These are phyloP conservation scores for Semnornis frantzii DNA, from an alignment of 2,113 vertebrate species.

Conservation along the genomic window DNA sequence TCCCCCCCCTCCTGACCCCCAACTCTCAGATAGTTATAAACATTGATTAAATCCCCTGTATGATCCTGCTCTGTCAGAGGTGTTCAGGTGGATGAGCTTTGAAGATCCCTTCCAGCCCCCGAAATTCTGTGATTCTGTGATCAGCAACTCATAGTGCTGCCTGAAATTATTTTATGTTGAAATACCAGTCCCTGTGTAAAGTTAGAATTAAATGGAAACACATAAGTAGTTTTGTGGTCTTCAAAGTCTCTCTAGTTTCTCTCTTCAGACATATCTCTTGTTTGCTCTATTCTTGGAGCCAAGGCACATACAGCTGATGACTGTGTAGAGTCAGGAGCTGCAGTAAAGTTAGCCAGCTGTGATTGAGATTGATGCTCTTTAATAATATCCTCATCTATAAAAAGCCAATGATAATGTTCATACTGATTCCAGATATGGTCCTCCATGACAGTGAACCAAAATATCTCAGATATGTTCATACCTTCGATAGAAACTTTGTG, in stretches of 20 bases:
- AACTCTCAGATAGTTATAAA: no score
- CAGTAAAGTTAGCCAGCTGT: neutral
- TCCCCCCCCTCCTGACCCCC: no score
- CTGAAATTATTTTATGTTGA: neutral
- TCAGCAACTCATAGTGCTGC: neutral
- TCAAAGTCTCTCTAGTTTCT: neutral
- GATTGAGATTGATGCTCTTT: constrained; percentile 26
- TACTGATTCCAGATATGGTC: neutral
- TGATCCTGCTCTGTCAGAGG: no score
- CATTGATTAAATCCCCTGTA: no score
- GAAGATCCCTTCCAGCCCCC: no score
- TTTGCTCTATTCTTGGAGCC: neutral
- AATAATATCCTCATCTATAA: constrained; percentile 8
- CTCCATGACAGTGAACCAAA: neutral
- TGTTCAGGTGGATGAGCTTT: no score
- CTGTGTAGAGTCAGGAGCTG: neutral
- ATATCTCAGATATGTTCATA: neutral
- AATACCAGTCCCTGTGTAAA: neutral
- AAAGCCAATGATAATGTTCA: constrained; percentile 8
- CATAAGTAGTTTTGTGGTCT: neutral
- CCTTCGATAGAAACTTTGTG: neutral
- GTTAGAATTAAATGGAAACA: neutral
- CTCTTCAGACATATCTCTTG: neutral
- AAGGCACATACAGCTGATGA: neutral
- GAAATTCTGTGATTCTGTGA: neutral